These are phyloP conservation scores for Actenoides hombroni DNA, from an alignment of 2,113 vertebrate genomes.

Conservation along the genomic window DNA sequence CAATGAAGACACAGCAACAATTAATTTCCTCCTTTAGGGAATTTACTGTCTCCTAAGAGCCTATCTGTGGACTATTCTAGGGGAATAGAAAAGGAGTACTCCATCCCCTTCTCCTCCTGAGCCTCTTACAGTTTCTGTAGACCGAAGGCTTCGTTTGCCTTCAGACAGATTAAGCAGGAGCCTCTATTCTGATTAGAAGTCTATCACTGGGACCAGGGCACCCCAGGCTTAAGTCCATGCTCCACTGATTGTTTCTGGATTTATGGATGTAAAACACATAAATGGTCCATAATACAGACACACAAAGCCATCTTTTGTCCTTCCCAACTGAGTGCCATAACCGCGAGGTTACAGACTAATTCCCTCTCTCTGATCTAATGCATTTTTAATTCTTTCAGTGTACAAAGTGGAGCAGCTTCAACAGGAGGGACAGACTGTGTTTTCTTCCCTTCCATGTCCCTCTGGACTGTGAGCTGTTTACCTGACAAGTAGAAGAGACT, in stretches of 20 bases:
- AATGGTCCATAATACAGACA: neutral
- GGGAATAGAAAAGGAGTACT: neutral
- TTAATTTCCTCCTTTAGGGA: neutral
- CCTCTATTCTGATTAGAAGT: neutral
- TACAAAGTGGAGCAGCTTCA: conserved; percentile 11
- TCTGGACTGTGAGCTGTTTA: neutral
- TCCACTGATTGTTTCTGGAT: conserved; percentile 4
- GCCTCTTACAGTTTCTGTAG: neutral
- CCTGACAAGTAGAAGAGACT: neutral
- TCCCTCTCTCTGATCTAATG: conserved; percentile 54
- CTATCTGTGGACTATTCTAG: neutral
- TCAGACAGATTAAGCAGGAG: neutral
- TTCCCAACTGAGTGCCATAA: neutral
- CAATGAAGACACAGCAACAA: neutral
- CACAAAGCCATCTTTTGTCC: conserved; percentile 38
- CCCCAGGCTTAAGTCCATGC: neutral
- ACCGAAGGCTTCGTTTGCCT: neutral
- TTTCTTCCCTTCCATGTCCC: neutral
- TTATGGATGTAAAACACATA: conserved; percentile 22
- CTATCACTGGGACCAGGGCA: neutral
- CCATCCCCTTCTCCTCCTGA: neutral
- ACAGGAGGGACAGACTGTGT: conserved; percentile 27
- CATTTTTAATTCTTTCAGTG: conserved; percentile 61
- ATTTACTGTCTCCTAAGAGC: neutral
- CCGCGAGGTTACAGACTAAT: conserved; percentile 14